Percentiles rank a stretch among this genome's conserved stretches.
phyloP scores from a whole-genome alignment of 2,113 vertebrate species.

The Tiliqua scincoides region DNA sequence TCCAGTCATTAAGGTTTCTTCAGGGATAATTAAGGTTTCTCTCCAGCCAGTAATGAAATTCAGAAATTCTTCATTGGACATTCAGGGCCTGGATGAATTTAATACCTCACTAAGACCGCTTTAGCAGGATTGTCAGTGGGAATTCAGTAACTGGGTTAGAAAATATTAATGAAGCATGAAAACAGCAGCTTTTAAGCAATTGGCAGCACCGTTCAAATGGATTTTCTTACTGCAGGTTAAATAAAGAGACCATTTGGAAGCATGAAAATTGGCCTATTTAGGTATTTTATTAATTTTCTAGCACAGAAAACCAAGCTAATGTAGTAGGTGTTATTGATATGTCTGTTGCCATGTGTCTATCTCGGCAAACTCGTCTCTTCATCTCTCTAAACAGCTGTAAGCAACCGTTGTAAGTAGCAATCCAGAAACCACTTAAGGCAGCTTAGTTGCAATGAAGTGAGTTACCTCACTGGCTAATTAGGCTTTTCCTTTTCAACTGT shows the following conservation, averaged over 20 bases:
- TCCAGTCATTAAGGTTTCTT: constrained; percentile 6
- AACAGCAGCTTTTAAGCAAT: constrained; percentile 35
- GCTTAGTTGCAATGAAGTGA: constrained; percentile 2
- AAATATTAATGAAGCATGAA: constrained; percentile 6
- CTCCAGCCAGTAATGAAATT: constrained; percentile 6
- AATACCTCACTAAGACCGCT: constrained; percentile 3
- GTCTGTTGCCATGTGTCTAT: neutral
- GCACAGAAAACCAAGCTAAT: constrained; percentile 1
- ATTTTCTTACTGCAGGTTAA: constrained; percentile 14
- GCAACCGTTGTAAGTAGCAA: neutral
- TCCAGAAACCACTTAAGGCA: constrained; percentile 7
- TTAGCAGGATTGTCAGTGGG: constrained; percentile 15
- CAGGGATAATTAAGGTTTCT: constrained; percentile 30
- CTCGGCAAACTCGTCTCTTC: neutral
- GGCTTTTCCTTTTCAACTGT: neutral
- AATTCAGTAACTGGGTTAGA: constrained; percentile 19
- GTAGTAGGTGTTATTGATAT: neutral
- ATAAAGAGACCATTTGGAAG: neutral
- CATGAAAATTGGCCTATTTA: constrained; percentile 3
- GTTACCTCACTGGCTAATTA: constrained; percentile 19
- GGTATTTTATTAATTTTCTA: constrained; percentile 27
- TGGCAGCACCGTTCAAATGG: constrained; percentile 6
- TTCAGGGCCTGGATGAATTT: constrained; percentile 22
- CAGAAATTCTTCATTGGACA: constrained; percentile 6
- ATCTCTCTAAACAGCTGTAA: neutral